Percentiles rank a stretch among this genome's conserved stretches.
Evolutionary conservation across 2,113 vertebrate genomes (phyloP).

Genomic region (Lynx canadensis): DNA sequence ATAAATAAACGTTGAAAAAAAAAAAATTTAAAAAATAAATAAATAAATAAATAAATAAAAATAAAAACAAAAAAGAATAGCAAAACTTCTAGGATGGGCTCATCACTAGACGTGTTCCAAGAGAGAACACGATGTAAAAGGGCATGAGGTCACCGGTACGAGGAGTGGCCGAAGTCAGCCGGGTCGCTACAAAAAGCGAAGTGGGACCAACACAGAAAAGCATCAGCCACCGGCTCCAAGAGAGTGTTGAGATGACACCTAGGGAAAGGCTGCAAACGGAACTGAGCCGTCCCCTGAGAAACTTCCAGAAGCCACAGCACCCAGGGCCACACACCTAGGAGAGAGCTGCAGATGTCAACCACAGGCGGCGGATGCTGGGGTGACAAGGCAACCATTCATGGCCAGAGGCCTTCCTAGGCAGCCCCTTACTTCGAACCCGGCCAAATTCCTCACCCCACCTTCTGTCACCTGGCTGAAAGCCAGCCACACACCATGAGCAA

Average conservation of each 20-base stretch:
- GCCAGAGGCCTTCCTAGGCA: background rate
- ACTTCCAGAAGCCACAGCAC: background rate
- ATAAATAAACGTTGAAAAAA: too few relatives aligned
- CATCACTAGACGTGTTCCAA: background rate
- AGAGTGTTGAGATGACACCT: background rate
- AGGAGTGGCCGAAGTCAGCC: background rate
- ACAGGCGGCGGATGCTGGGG: background rate
- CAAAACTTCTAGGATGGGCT: accelerated
- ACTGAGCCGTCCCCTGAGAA: background rate
- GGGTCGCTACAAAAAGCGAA: background rate
- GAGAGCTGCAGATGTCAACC: background rate
- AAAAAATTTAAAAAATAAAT: too few relatives aligned
- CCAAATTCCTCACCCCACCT: background rate
- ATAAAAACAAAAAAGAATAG: background rate
- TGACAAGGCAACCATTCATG: accelerated
- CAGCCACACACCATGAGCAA: background rate
- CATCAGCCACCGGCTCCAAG: background rate
- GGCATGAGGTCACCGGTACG: background rate
- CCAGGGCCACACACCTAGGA: background rate
- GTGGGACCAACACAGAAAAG: background rate
- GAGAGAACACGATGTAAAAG: background rate
- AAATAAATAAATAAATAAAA: too few relatives aligned
- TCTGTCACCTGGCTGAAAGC: background rate
- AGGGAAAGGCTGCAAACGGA: too few relatives aligned
- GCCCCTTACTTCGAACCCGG: too few relatives aligned